Conservation (phyloP, 2,113 vertebrate genomes). For the Sclerurus mexicanus region DNA sequence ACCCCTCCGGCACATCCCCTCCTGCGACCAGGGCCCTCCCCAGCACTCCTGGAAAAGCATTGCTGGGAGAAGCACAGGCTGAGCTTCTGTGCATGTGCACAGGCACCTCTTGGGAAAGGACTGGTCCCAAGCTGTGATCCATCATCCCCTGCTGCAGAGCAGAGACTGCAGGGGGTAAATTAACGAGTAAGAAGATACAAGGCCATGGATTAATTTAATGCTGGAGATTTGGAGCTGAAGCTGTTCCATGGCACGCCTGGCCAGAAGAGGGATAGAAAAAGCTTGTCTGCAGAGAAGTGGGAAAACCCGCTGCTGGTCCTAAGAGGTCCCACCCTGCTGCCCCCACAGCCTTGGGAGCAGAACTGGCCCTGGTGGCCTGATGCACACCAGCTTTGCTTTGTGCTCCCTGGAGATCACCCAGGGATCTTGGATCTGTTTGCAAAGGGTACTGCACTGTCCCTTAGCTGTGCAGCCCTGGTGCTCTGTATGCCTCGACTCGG, state of each 20-base stretch:
- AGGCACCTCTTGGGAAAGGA: background rate
- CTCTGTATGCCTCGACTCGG: too few species aligned
- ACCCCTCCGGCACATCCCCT: too few species aligned
- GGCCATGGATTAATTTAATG: background rate
- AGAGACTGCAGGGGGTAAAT: background rate
- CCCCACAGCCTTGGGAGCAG: background rate
- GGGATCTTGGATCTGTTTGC: accelerated
- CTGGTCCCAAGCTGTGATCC: background rate
- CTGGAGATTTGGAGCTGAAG: background rate
- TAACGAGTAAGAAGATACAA: background rate
- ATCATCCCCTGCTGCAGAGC: background rate
- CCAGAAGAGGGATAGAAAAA: background rate
- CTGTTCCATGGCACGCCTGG: background rate
- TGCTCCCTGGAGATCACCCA: too few species aligned
- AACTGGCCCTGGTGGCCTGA: background rate
- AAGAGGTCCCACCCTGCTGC: background rate
- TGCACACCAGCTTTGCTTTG: accelerated
- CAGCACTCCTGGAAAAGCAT: background rate
- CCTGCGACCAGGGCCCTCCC: background rate
- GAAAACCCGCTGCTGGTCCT: background rate
- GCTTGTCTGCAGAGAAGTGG: background rate
- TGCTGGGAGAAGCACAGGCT: background rate
- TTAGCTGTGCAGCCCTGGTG: accelerated
- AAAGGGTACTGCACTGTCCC: background rate
- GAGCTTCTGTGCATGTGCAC: background rate